These are phyloP conservation scores for Stegastes partitus DNA, from an alignment of 2,113 vertebrate species.

Conservation along the genomic window DNA sequence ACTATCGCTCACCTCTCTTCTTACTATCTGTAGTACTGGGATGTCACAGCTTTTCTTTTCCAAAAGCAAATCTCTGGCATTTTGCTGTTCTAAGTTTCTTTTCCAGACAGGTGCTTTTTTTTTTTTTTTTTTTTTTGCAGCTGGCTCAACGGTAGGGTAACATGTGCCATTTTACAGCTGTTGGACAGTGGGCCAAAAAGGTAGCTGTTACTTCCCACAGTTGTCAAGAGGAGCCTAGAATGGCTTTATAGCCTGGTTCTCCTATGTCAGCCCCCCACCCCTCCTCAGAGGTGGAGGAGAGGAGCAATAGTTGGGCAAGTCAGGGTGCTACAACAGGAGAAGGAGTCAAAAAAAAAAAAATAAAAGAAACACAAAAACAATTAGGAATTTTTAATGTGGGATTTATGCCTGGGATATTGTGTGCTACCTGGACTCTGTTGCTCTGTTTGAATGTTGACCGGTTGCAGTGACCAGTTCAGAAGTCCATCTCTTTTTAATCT, in stretches of 20 bases:
- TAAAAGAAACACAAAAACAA: neutral
- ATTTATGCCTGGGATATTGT: neutral
- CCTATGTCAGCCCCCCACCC: conserved; percentile 1
- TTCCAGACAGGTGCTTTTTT: conserved; percentile 32
- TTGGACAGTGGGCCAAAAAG: conserved; percentile 59
- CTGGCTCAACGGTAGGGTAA: conserved; percentile 29
- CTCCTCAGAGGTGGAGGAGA: conserved; percentile 15
- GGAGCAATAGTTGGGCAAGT: conserved; percentile 2
- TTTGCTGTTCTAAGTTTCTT: conserved; percentile 10
- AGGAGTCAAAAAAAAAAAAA: neutral
- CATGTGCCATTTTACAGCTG: conserved; percentile 61
- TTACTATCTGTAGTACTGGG: neutral
- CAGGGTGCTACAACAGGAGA: neutral
- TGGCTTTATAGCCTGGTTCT: conserved; percentile 35
- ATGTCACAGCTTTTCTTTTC: conserved; percentile 10
- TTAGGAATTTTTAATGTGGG: neutral
- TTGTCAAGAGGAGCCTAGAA: conserved; percentile 58
- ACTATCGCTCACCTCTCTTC: conserved; percentile 31
- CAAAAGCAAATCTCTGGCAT: conserved; percentile 7
- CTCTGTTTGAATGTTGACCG: neutral
- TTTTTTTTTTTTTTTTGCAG: neutral
- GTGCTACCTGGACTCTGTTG: neutral
- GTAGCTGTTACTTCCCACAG: conserved; percentile 68
- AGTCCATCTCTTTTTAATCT: neutral
- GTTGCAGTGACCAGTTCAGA: neutral